Percentiles rank a stretch among this genome's conserved stretches.
Evolutionary conservation across 1,140 invertebrate species (phyloP).

Genomic region (Aphelinus certus): DNA sequence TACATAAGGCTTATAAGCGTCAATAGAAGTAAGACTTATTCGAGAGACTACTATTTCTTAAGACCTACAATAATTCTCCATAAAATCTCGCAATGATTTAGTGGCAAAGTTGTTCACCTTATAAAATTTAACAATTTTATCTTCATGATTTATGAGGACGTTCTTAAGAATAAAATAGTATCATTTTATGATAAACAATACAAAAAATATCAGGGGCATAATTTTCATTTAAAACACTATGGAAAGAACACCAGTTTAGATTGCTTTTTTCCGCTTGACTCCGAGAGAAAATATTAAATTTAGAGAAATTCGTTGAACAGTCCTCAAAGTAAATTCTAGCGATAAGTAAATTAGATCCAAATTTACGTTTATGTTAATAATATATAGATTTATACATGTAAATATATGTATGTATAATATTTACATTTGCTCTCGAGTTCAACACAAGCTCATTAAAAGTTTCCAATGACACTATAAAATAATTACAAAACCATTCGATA

Average conservation of each 20-base stretch:
- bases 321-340: too few species aligned
- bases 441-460: conserved; percentile 19
- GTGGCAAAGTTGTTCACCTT: not conserved
- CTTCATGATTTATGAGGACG: not conserved
- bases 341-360: too few species aligned
- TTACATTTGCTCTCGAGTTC: conserved; percentile 2
- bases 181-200: not conserved
- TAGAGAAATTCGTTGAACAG: too few species aligned
- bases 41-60: not conserved
- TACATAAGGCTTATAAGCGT: conserved; percentile 34
- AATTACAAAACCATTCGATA: conserved; percentile 39
- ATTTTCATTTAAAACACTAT: too few species aligned
- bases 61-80: conserved; percentile 3
- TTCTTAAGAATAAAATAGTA: not conserved
- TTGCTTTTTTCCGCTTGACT: too few species aligned
- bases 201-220: not conserved
- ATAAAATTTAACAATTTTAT: conserved; percentile 2
- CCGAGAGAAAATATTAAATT: too few species aligned
- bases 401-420: conserved; percentile 18
- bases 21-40: conserved; percentile 1
- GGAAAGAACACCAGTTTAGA: too few species aligned
- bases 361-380: not conserved
- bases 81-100: conserved; percentile 2
- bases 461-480: conserved; percentile 5
- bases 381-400: not conserved